These are phyloP conservation scores for Caretta caretta DNA, from an alignment of 2,113 vertebrate species.

Conservation along the genomic window DNA sequence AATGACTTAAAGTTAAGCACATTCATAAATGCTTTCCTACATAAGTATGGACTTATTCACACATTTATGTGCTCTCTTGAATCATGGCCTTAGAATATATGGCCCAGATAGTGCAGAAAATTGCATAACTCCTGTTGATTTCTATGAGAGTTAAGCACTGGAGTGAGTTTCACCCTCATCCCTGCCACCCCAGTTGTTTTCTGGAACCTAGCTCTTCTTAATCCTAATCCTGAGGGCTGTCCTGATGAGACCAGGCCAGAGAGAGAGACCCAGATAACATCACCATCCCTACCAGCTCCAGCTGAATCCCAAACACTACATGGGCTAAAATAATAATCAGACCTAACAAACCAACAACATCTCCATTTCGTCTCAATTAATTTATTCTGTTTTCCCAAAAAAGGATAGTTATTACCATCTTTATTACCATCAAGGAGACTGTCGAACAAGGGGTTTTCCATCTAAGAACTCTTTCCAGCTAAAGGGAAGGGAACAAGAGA, in stretches of 20 bases:
- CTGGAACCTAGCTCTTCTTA: not conserved
- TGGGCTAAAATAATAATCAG: not conserved
- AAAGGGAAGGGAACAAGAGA: not conserved
- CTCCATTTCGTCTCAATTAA: not conserved
- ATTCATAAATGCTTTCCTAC: not conserved
- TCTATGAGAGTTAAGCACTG: not conserved
- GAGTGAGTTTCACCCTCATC: not conserved
- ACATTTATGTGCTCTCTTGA: not conserved
- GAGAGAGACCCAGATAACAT: not conserved
- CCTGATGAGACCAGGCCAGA: not conserved
- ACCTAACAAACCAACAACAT: not conserved
- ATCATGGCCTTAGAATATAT: not conserved
- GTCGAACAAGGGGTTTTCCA: not conserved
- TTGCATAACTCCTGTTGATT: not conserved
- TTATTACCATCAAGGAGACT: not conserved
- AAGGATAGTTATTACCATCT: not conserved
- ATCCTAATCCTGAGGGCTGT: not conserved
- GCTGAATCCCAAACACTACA: not conserved
- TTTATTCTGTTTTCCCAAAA: not conserved
- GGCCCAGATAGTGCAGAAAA: not conserved
- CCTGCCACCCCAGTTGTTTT: not conserved
- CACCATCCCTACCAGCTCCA: not conserved
- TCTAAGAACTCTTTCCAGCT: not conserved
- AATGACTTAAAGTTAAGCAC: not conserved
- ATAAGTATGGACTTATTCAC: no score